Conservation (phyloP, 2,797 vertebrate genomes). For the Lagocephalus sceleratus region DNA sequence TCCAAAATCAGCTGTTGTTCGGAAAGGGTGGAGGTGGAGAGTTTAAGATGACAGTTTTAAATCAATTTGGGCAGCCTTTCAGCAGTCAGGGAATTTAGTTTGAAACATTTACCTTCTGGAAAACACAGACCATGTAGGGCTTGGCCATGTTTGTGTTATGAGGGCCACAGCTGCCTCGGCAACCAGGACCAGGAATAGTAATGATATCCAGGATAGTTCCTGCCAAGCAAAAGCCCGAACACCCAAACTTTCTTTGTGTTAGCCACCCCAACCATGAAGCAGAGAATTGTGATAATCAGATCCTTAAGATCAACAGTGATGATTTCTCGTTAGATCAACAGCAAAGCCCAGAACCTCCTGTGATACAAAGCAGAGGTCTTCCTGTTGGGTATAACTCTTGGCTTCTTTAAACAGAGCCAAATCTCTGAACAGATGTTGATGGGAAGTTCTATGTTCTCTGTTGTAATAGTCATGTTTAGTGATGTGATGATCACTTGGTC, state of each 20-base stretch:
- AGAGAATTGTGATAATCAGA: background rate
- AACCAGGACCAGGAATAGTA: conserved; percentile 3
- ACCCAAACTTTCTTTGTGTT: conserved; percentile 3
- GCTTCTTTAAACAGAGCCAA: conserved; percentile 14
- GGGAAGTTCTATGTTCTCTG: conserved; percentile 34
- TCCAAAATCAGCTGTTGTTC: background rate
- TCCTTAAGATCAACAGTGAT: background rate
- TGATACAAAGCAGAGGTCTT: conserved; percentile 48
- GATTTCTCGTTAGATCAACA: conserved; percentile 41
- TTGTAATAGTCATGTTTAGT: conserved; percentile 48
- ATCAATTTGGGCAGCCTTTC: conserved; percentile 2
- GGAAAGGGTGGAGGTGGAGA: background rate
- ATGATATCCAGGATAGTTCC: conserved; percentile 9
- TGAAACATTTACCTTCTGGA: conserved; percentile 6
- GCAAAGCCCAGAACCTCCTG: conserved; percentile 39
- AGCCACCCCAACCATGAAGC: background rate
- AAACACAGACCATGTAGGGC: conserved; percentile 6
- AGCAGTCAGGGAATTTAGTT: background rate
- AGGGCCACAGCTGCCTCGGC: conserved; percentile 11
- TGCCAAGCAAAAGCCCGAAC: conserved; percentile 9
- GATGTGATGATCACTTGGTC: conserved; percentile 54
- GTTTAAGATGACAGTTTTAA: conserved; percentile 3
- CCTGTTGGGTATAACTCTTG: conserved; percentile 10
- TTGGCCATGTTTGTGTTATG: background rate
- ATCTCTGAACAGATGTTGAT: conserved; percentile 52